Evolutionary conservation across 2,113 vertebrate genomes (phyloP).

Genomic region (Larimichthys polyactis): DNA sequence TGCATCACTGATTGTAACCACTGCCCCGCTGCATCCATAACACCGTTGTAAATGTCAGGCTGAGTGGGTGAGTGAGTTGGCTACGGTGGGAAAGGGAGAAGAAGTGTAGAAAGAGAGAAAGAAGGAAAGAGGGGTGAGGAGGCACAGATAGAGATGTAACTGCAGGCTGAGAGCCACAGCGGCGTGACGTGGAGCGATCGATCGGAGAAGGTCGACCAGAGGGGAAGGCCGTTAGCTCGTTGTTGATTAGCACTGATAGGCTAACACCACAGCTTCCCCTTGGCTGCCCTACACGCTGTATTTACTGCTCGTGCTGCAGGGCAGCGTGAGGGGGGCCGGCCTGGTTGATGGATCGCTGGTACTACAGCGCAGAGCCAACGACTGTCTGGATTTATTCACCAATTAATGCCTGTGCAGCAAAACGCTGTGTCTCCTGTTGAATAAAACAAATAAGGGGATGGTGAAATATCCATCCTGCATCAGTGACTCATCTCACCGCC

Average conservation of each 20-base stretch:
- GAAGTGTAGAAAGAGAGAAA: not conserved
- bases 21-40: not conserved
- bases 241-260: constrained; percentile 71
- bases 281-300: constrained; percentile 48
- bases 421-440: not conserved
- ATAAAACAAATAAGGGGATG: constrained; percentile 17
- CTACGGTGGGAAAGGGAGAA: constrained; percentile 28
- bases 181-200: constrained; percentile 53
- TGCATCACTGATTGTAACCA: not conserved
- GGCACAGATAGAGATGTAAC: constrained; percentile 40
- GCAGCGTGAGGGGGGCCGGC: not conserved
- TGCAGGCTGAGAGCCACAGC: constrained; percentile 23
- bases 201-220: constrained; percentile 65
- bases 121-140: constrained; percentile 9
- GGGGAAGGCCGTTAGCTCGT: constrained; percentile 69
- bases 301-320: constrained; percentile 64
- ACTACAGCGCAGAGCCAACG: constrained; percentile 16
- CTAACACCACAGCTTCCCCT: constrained; percentile 47
- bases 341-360: constrained; percentile 34
- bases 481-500: constrained; percentile 12
- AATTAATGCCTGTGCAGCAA: constrained; percentile 34
- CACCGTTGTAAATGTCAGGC: constrained; percentile 14
- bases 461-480: not conserved
- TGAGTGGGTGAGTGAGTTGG: constrained; percentile 16
- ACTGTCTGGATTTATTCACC: constrained; percentile 44